phyloP scores from a whole-genome alignment of 2,888 invertebrate species.

The Cinara cedri region DNA sequence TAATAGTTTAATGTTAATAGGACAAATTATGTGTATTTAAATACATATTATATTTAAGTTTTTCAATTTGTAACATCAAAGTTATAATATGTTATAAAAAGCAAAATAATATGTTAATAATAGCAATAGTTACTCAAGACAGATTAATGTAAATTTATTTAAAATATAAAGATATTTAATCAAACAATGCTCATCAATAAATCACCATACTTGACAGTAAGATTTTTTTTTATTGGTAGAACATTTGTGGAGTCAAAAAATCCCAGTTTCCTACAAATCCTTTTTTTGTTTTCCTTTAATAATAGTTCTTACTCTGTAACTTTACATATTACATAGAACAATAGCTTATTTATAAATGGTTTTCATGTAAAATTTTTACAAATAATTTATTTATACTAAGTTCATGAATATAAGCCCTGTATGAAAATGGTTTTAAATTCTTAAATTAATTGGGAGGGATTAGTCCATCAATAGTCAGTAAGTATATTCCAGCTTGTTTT shows the following conservation, averaged over 20 bases:
- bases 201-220: conserved; percentile 74
- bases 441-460: conserved; percentile 75
- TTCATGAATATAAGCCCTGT: conserved; percentile 91
- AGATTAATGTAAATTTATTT: no score
- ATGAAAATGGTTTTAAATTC: conserved; percentile 97
- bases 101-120: no score
- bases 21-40: no score
- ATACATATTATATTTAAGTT: no score
- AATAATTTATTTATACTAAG: conserved; percentile 68
- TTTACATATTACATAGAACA: conserved; percentile 66
- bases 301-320: conserved; percentile 75
- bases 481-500: conserved; percentile 88
- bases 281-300: conserved; percentile 70
- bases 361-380: neutral
- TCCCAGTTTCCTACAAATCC: conserved; percentile 84
- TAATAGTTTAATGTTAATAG: no score
- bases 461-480: conserved; percentile 84
- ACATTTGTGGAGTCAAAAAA: conserved; percentile 92
- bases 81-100: no score
- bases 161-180: conserved; percentile 7
- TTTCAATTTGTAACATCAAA: no score
- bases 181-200: conserved; percentile 66
- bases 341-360: neutral
- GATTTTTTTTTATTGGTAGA: conserved; percentile 76
- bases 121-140: neutral